These are phyloP conservation scores for Synanceia verrucosa DNA, from an alignment of 2,797 vertebrate genomes.

Conservation along the genomic window DNA sequence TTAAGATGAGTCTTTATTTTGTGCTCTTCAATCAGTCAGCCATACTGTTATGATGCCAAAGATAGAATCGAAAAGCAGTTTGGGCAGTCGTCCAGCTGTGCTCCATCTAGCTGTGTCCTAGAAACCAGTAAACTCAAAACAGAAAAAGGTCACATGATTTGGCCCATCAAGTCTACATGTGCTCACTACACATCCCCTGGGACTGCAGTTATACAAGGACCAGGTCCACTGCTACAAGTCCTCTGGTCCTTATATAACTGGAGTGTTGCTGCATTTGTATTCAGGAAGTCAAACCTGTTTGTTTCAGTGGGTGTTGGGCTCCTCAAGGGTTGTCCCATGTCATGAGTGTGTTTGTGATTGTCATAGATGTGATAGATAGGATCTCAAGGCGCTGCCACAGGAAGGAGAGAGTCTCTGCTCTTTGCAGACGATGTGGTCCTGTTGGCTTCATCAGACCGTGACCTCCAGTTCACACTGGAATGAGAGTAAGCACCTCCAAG, in stretches of 20 bases:
- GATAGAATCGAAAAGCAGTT: not conserved
- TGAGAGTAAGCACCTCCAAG: not conserved
- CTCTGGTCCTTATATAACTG: not conserved
- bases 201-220: not conserved
- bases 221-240: not conserved
- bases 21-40: not conserved
- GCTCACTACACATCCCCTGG: not conserved
- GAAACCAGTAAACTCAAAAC: not conserved
- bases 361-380: not conserved
- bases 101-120: not conserved
- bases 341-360: not conserved
- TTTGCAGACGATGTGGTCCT: not conserved
- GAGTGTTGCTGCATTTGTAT: not conserved
- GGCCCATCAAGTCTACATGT: not conserved
- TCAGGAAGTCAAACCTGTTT: not conserved
- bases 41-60: not conserved
- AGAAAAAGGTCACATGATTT: not conserved
- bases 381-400: not conserved
- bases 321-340: not conserved
- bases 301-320: not conserved
- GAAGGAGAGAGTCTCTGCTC: not conserved
- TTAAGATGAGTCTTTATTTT: constrained; percentile 12
- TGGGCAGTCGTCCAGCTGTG: not conserved
- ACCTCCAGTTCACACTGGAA: not conserved
- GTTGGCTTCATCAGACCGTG: not conserved